Percentiles rank a stretch among this genome's conserved stretches.
These are phyloP conservation scores for Sparus aurata DNA, from an alignment of 2,797 vertebrate genomes.

Conservation along the genomic window DNA sequence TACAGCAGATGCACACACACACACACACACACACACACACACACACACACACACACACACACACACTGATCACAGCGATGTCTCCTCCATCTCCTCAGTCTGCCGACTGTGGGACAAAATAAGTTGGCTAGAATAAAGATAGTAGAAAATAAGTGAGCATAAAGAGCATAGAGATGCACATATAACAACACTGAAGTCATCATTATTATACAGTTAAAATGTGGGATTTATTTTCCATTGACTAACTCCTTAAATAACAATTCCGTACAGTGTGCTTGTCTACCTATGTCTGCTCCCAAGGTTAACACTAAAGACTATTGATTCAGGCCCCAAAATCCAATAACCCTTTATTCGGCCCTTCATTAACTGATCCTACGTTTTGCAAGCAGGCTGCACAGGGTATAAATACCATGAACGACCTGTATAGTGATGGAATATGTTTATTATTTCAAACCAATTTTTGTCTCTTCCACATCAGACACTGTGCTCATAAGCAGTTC, in stretches of 20 bases:
- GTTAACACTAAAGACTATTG: background rate
- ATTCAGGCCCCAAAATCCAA: background rate
- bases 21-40: slow-evolving; percentile 34
- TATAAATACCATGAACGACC: background rate
- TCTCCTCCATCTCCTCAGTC: slow-evolving; percentile 60
- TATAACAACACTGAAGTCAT: background rate
- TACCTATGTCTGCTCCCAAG: background rate
- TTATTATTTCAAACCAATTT: background rate
- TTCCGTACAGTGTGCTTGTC: background rate
- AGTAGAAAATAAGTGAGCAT: background rate
- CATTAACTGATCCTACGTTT: background rate
- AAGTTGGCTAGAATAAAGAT: slow-evolving; percentile 17
- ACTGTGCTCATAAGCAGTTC: no score
- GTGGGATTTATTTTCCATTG: background rate
- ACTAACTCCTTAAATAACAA: background rate
- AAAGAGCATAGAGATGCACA: background rate
- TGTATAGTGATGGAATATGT: background rate
- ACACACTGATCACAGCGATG: slow-evolving; percentile 55
- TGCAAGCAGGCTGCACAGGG: background rate
- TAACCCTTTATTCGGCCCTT: background rate
- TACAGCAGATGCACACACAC: slow-evolving; percentile 21
- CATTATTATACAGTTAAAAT: background rate
- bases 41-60: slow-evolving; percentile 26
- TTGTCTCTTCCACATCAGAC: background rate
- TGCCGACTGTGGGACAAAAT: slow-evolving; percentile 48